Conservation (phyloP, 2,888 invertebrate species). For the Podotricha telesiphe region DNA sequence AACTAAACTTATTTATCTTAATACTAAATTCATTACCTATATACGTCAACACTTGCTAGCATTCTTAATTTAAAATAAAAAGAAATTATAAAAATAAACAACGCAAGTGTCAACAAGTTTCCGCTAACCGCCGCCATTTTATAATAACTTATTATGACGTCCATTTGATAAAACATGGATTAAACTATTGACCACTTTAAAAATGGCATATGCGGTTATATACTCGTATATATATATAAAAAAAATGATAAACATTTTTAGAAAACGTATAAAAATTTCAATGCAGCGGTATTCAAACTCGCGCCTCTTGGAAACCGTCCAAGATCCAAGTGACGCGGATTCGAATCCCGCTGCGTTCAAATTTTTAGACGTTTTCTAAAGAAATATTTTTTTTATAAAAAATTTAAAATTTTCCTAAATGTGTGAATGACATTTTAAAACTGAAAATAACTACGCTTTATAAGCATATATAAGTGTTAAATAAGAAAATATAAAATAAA, state of each 20-base stretch:
- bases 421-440: too few relatives aligned
- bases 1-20: slow-evolving; percentile 38
- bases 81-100: neutral
- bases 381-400: neutral
- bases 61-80: slow-evolving; percentile 20
- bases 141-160: slow-evolving; percentile 19
- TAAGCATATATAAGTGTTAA: slow-evolving; percentile 4
- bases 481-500: neutral
- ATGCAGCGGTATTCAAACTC: too few relatives aligned
- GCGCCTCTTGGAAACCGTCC: too few relatives aligned
- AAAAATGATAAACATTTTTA: too few relatives aligned
- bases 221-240: too few relatives aligned
- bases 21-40: slow-evolving; percentile 31
- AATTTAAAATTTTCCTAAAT: too few relatives aligned
- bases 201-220: slow-evolving; percentile 18
- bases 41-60: slow-evolving; percentile 25
- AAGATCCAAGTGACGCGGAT: too few relatives aligned
- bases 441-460: slow-evolving; percentile 12
- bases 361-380: too few relatives aligned
- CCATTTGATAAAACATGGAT: slow-evolving; percentile 18
- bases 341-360: too few relatives aligned
- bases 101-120: slow-evolving; percentile 15
- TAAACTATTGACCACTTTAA: slow-evolving; percentile 13
- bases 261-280: too few relatives aligned
- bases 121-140: slow-evolving; percentile 22